These are phyloP conservation scores for Phyllotreta cruciferae DNA, from an alignment of 2,888 invertebrate species.

Conservation along the genomic window DNA sequence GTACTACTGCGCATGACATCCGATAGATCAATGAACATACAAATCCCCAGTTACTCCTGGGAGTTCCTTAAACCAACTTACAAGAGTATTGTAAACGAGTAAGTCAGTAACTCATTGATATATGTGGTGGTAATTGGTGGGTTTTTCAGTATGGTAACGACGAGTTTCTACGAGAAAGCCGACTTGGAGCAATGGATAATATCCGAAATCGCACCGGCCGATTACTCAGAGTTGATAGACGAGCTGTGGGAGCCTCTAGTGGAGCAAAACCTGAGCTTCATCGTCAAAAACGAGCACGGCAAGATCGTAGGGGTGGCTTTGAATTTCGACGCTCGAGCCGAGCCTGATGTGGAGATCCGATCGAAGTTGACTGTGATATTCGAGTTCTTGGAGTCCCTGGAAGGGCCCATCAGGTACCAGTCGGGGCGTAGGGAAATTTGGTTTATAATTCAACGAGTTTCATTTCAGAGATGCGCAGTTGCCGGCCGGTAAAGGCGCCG, in stretches of 20 bases:
- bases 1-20: constrained; percentile 68
- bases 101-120: constrained; percentile 51
- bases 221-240: constrained; percentile 74
- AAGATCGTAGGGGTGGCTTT: constrained; percentile 74
- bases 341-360: constrained; percentile 75
- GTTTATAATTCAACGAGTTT: background rate
- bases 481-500: constrained; percentile 70
- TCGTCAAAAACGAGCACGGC: constrained; percentile 65
- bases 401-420: constrained; percentile 72
- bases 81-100: constrained; percentile 75
- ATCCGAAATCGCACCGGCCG: constrained; percentile 70
- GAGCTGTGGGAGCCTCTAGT: constrained; percentile 75
- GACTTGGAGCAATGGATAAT: constrained; percentile 83
- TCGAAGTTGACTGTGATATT: constrained; percentile 77
- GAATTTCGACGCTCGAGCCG: constrained; percentile 83
- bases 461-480: constrained; percentile 64
- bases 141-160: constrained; percentile 75
- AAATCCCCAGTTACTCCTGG: constrained; percentile 59
- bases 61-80: constrained; percentile 69
- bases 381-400: constrained; percentile 79
- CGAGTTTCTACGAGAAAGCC: constrained; percentile 86
- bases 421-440: background rate
- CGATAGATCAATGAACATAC: constrained; percentile 48
- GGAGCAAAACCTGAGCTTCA: constrained; percentile 76
- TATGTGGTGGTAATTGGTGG: background rate